Evolutionary conservation across 2,113 vertebrate species (phyloP).

Genomic region (Pachycephala philippinensis): DNA sequence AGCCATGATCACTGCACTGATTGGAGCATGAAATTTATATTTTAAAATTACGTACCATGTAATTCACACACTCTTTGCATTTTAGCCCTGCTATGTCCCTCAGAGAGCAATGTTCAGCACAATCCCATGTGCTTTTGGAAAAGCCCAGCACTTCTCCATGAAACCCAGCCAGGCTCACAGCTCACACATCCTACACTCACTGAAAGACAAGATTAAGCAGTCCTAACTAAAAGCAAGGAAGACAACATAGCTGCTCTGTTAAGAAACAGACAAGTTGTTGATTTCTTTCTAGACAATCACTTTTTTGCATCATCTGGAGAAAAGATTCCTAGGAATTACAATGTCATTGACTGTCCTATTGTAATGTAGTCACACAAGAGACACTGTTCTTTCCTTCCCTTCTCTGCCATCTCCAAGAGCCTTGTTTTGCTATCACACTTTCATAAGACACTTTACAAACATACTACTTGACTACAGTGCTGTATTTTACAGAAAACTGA

Average conservation of each 20-base stretch:
- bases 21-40: background rate
- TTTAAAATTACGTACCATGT: background rate
- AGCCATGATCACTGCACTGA: background rate
- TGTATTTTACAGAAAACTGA: background rate
- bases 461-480: background rate
- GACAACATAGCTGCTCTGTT: background rate
- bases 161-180: background rate
- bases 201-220: background rate
- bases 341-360: background rate
- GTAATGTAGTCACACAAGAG: background rate
- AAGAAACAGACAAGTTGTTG: background rate
- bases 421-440: background rate
- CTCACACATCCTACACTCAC: background rate
- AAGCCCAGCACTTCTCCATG: background rate
- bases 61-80: background rate
- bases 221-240: background rate
- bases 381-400: background rate
- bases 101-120: background rate
- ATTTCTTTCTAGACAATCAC: background rate
- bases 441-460: background rate
- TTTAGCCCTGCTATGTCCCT: background rate
- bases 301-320: background rate
- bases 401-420: background rate
- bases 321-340: background rate
- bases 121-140: background rate